Evolutionary conservation across 2,113 vertebrate species (phyloP).

Genomic region (Rattus rattus): DNA sequence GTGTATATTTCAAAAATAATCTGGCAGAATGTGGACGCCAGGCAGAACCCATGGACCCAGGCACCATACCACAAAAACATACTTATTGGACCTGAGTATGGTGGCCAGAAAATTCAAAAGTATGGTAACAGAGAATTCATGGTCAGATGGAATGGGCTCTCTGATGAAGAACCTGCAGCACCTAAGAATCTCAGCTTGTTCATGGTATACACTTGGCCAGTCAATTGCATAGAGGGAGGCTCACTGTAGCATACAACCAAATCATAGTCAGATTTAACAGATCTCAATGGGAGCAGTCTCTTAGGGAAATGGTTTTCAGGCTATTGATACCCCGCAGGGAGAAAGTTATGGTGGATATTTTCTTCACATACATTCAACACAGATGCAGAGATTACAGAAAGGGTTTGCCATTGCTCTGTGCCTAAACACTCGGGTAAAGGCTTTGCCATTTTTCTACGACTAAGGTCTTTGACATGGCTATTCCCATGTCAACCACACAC

Average conservation of each 20-base stretch:
- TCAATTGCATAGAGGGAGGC: background rate
- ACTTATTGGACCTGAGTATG: background rate
- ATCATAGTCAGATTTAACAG: background rate
- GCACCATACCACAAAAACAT: background rate
- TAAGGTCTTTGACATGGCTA: background rate
- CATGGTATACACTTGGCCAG: background rate
- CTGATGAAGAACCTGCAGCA: background rate
- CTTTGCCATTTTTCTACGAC: background rate
- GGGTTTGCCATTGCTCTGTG: background rate
- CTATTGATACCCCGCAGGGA: background rate
- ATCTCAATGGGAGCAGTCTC: too few relatives aligned
- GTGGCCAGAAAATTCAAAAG: background rate
- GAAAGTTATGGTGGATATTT: background rate
- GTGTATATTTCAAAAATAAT: too few relatives aligned
- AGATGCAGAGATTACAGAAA: background rate
- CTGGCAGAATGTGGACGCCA: too few relatives aligned
- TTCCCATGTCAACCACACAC: background rate
- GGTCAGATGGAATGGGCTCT: background rate
- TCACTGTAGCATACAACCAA: background rate
- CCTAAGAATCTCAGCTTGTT: background rate
- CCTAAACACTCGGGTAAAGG: background rate
- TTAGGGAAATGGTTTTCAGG: background rate
- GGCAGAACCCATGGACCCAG: too few relatives aligned
- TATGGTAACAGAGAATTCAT: background rate
- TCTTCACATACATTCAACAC: background rate